Percentiles rank a stretch among this genome's conserved stretches.
Evolutionary conservation across 2,888 invertebrate genomes (phyloP).

Genomic region (Nemapogon koenigi): DNA sequence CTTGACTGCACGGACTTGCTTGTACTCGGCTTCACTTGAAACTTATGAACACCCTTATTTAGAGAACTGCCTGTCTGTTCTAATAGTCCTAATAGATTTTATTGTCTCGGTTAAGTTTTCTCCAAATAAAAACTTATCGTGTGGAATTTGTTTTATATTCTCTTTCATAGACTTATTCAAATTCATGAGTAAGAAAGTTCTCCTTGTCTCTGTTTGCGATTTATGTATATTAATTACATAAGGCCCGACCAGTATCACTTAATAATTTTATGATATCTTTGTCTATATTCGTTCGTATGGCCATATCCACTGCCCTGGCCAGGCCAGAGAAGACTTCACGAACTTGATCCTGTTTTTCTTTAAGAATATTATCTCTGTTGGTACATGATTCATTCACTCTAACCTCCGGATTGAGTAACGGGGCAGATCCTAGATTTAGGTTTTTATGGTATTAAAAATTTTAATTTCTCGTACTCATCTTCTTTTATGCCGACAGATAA

Average conservation of each 20-base stretch:
- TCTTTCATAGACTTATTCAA: constrained; percentile 3
- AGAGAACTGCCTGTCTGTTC: not conserved
- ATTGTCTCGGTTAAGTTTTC: constrained; percentile 6
- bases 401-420: constrained; percentile 6
- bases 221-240: constrained; percentile 7
- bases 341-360: constrained; percentile 5
- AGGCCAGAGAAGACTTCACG: not conserved
- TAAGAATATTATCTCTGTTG: constrained; percentile 6
- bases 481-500: constrained; percentile 1
- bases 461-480: not conserved
- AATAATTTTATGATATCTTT: constrained; percentile 1
- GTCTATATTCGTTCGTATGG: not conserved
- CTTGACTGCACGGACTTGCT: not conserved
- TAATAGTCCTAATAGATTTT: constrained; percentile 9
- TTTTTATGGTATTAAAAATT: constrained; percentile 1
- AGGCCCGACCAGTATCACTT: constrained; percentile 9
- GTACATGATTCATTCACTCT: not conserved
- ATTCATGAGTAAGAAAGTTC: constrained; percentile 1
- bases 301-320: constrained; percentile 6
- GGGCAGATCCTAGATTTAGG: constrained; percentile 1
- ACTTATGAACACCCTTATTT: not conserved
- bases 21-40: not conserved
- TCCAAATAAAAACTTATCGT: constrained; percentile 10
- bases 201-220: not conserved
- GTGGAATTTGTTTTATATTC: constrained; percentile 1